phyloP scores from a whole-genome alignment of 92 coral and sea anemone genomes.

The Parazoanthus atlanticus region DNA sequence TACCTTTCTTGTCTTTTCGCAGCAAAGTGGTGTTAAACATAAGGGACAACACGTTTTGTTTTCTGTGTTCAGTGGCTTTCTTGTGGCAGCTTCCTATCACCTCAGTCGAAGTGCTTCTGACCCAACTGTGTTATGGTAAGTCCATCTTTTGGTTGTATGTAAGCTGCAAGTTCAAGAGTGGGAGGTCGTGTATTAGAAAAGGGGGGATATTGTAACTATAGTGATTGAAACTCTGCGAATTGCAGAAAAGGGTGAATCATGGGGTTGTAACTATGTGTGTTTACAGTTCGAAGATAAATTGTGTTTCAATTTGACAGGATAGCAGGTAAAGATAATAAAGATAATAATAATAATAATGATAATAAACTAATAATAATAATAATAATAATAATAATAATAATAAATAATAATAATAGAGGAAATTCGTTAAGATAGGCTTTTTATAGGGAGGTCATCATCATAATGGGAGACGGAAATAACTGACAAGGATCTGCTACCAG shows the following conservation, averaged over 20 bases:
- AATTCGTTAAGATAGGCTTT: background rate
- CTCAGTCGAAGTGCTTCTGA: slow-evolving; percentile 95
- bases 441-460: background rate
- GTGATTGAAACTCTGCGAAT: background rate
- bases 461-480: background rate
- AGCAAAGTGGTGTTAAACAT: slow-evolving; percentile 49
- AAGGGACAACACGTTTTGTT: slow-evolving; percentile 90
- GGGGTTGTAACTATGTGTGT: too few relatives aligned
- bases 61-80: slow-evolving; percentile 90
- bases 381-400: too few relatives aligned
- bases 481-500: background rate
- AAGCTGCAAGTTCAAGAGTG: background rate
- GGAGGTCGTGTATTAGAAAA: background rate
- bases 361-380: too few relatives aligned
- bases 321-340: too few relatives aligned
- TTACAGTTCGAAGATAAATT: too few relatives aligned
- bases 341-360: too few relatives aligned
- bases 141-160: background rate
- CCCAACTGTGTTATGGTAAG: slow-evolving; percentile 88
- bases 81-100: slow-evolving; percentile 91
- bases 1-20: slow-evolving; percentile 7
- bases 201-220: background rate
- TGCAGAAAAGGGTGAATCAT: background rate
- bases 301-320: too few relatives aligned
- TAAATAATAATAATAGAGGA: background rate